These are phyloP conservation scores for Parus major DNA, from an alignment of 2,113 vertebrate species.

Conservation along the genomic window DNA sequence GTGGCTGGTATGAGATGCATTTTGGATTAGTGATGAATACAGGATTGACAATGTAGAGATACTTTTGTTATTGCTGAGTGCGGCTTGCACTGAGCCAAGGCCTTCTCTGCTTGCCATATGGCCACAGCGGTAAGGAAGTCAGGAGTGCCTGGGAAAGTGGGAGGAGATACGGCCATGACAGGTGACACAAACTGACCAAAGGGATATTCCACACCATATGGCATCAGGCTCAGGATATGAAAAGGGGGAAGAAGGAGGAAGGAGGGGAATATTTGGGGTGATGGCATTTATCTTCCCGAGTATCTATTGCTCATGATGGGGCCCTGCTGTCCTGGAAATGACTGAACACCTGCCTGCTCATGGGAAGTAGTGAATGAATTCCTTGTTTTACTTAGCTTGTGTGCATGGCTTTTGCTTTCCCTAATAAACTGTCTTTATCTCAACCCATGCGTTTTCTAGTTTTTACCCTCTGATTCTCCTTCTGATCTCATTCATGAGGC, in stretches of 20 bases:
- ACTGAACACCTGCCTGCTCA: background rate
- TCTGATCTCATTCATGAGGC: background rate
- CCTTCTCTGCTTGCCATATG: fast-evolving
- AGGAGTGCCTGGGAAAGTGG: background rate
- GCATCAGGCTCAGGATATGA: background rate
- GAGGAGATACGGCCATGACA: background rate
- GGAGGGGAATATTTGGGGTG: background rate
- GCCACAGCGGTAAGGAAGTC: fast-evolving
- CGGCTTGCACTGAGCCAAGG: background rate
- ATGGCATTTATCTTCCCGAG: background rate
- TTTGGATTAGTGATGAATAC: background rate
- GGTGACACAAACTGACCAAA: background rate
- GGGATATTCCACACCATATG: background rate
- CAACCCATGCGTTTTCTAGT: background rate
- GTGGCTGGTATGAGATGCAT: background rate
- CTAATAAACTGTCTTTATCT: background rate
- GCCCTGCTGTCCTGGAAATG: background rate
- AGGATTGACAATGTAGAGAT: background rate
- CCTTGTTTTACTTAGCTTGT: background rate
- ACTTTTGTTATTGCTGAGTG: background rate
- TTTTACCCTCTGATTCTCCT: background rate
- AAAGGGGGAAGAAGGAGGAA: background rate
- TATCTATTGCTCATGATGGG: background rate
- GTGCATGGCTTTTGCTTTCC: background rate
- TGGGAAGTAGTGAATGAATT: background rate